These are phyloP conservation scores for Adineta ricciae DNA, from an alignment of 2,888 invertebrate species.

Conservation along the genomic window DNA sequence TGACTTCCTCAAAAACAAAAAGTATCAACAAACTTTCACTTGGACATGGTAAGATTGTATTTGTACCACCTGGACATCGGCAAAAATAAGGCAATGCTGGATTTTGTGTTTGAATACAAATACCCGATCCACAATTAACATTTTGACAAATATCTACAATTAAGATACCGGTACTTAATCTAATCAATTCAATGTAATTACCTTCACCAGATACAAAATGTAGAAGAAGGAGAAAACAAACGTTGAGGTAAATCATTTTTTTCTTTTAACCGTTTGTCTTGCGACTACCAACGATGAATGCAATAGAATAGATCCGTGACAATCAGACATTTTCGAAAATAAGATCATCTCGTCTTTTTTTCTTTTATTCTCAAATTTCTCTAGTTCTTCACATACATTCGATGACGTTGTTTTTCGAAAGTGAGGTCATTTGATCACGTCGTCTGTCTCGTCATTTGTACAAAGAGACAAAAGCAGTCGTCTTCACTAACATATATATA, in stretches of 20 bases:
- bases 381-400: background rate
- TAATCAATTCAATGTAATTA: background rate
- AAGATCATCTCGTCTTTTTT: background rate
- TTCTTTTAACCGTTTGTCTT: background rate
- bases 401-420: background rate
- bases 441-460: background rate
- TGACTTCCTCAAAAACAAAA: background rate
- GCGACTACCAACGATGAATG: background rate
- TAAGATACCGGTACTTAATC: background rate
- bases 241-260: background rate
- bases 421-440: slow-evolving; percentile 2
- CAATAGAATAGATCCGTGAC: background rate
- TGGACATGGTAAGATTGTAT: slow-evolving; percentile 32
- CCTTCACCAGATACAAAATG: background rate
- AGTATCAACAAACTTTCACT: background rate
- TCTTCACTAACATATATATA: background rate
- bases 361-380: background rate
- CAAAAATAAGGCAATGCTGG: slow-evolving; percentile 29
- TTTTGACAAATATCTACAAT: background rate
- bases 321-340: background rate
- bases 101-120: slow-evolving; percentile 27
- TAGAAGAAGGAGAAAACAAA: background rate
- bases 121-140: slow-evolving; percentile 29
- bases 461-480: background rate
- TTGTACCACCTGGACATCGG: slow-evolving; percentile 27